These are phyloP conservation scores for Periphyllus acericola DNA, from an alignment of 2,888 invertebrate genomes.

Conservation along the genomic window DNA sequence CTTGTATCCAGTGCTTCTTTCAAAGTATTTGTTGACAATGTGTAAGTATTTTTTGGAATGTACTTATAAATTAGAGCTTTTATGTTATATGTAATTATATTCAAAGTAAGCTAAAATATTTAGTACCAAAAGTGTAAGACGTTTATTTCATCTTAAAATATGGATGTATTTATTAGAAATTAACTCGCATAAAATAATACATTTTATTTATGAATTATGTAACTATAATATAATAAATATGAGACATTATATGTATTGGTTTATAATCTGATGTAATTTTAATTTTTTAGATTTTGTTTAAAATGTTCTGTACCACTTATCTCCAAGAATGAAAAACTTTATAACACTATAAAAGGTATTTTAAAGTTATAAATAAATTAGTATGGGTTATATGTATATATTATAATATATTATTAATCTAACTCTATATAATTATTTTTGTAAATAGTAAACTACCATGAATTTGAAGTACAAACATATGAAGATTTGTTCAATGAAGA, in stretches of 20 bases:
- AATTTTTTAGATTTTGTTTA: slow-evolving; percentile 46
- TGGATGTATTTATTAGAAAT: too few relatives aligned
- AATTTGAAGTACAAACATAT: slow-evolving; percentile 42
- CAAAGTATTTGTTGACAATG: slow-evolving; percentile 41
- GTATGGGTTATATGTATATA: not conserved
- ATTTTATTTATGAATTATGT: too few relatives aligned
- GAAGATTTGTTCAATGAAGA: slow-evolving; percentile 21
- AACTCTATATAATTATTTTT: not conserved
- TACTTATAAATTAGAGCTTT: slow-evolving; percentile 30
- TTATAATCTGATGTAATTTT: not conserved
- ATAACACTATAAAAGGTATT: slow-evolving; percentile 57
- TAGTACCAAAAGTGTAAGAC: too few relatives aligned
- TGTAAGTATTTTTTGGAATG: slow-evolving; percentile 24
- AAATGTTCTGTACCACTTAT: not conserved
- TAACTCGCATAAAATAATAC: too few relatives aligned
- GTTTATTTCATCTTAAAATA: too few relatives aligned
- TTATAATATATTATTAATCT: not conserved
- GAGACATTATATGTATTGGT: too few relatives aligned
- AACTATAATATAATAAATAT: too few relatives aligned
- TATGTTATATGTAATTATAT: slow-evolving; percentile 4
- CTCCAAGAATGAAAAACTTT: slow-evolving; percentile 28
- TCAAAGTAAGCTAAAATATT: too few relatives aligned
- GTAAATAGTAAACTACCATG: slow-evolving; percentile 41
- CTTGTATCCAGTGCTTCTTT: slow-evolving; percentile 18
- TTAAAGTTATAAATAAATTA: not conserved